phyloP scores from a whole-genome alignment of 2,797 vertebrate genomes.

The Anguilla megastoma region DNA sequence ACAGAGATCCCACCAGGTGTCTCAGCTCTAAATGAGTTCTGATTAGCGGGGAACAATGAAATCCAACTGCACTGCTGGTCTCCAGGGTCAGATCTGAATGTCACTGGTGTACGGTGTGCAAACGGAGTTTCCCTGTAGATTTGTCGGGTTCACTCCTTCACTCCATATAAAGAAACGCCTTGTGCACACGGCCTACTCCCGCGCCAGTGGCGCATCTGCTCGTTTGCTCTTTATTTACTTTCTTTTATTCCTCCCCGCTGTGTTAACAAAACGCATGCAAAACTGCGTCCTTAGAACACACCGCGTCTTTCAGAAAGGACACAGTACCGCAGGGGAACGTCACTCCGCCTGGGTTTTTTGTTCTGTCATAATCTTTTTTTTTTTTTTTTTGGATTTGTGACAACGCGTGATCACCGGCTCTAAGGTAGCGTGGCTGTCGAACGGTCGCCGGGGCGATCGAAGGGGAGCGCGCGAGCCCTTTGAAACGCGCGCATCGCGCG shows the following conservation, averaged over 20 bases:
- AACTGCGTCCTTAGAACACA: background rate
- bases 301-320: background rate
- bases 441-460: background rate
- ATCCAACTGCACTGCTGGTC: background rate
- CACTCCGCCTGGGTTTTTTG: background rate
- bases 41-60: background rate
- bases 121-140: background rate
- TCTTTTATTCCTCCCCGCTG: background rate
- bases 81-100: too few species aligned
- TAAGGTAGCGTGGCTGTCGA: background rate
- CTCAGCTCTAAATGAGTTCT: too few species aligned
- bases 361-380: background rate
- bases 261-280: background rate
- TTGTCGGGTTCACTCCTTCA: background rate
- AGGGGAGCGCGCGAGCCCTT: background rate
- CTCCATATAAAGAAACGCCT: background rate
- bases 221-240: background rate
- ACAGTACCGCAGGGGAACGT: background rate
- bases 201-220: background rate
- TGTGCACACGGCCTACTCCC: background rate
- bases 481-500: background rate
- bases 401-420: background rate
- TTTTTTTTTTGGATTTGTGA: background rate
- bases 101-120: background rate
- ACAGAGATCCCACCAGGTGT: too few species aligned